A percentile compares a stretch with the other conserved stretches of the same genome.
phyloP scores from a whole-genome alignment of 2,113 vertebrate genomes.

The Notiomystis cincta region DNA sequence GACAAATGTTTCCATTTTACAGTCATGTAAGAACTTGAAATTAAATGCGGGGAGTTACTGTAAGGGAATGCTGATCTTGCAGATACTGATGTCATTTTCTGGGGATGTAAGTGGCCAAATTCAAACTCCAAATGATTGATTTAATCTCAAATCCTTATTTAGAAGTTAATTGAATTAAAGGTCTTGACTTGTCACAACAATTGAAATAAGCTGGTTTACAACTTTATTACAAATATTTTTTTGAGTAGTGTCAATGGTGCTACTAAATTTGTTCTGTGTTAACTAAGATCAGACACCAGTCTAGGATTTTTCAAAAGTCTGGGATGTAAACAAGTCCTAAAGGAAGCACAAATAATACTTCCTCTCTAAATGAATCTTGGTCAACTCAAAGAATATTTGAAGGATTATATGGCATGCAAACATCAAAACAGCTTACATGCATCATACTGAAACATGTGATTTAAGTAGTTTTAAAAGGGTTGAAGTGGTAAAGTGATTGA shows the following conservation, averaged over 20 bases:
- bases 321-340: background rate
- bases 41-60: background rate
- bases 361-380: background rate
- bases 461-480: background rate
- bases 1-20: background rate
- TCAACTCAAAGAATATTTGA: background rate
- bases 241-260: background rate
- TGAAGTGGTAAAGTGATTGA: background rate
- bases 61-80: background rate
- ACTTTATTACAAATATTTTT: background rate
- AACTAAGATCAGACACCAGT: background rate
- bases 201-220: background rate
- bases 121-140: background rate
- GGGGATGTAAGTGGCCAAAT: background rate
- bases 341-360: background rate
- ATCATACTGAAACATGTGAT: background rate
- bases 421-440: accelerated
- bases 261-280: background rate
- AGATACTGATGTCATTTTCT: background rate
- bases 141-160: background rate
- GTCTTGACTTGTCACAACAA: background rate
- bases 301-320: background rate
- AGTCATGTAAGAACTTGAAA: background rate
- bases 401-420: background rate
- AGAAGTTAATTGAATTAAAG: background rate